Evolutionary conservation across 1,140 invertebrate species (phyloP).

Genomic region (Achatina immaculata): DNA sequence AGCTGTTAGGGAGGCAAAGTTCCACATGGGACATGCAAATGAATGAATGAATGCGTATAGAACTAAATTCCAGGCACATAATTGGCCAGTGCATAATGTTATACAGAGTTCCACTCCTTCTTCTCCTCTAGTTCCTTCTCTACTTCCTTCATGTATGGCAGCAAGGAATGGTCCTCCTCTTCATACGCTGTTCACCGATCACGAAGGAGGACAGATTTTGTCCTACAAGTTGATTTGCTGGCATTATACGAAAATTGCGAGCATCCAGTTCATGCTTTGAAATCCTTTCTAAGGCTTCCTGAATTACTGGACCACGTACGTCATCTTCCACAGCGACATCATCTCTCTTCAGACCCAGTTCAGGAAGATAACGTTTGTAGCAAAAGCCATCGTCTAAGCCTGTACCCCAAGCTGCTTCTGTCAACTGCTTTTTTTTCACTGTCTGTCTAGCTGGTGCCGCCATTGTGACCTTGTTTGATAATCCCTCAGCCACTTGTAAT

Average conservation of each 20-base stretch:
- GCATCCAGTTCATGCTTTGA: constrained; percentile 34
- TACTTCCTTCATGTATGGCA: constrained; percentile 6
- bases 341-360: constrained; percentile 21
- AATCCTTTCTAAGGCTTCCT: constrained; percentile 21
- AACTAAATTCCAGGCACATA: too few relatives aligned
- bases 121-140: neutral
- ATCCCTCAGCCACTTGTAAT: too few relatives aligned
- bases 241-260: constrained; percentile 33
- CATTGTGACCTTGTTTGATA: too few relatives aligned
- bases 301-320: neutral
- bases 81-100: too few relatives aligned
- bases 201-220: constrained; percentile 21
- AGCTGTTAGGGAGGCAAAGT: too few relatives aligned
- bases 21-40: too few relatives aligned
- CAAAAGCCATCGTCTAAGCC: too few relatives aligned
- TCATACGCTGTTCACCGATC: constrained; percentile 34
- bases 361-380: too few relatives aligned
- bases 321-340: neutral
- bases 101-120: constrained; percentile 4
- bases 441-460: too few relatives aligned
- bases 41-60: too few relatives aligned
- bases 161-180: neutral
- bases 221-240: constrained; percentile 29
- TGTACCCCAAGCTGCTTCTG: too few relatives aligned
- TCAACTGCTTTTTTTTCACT: too few relatives aligned